phyloP scores from a whole-genome alignment of 2,113 vertebrate species.

The Nerophis lumbriciformis region DNA sequence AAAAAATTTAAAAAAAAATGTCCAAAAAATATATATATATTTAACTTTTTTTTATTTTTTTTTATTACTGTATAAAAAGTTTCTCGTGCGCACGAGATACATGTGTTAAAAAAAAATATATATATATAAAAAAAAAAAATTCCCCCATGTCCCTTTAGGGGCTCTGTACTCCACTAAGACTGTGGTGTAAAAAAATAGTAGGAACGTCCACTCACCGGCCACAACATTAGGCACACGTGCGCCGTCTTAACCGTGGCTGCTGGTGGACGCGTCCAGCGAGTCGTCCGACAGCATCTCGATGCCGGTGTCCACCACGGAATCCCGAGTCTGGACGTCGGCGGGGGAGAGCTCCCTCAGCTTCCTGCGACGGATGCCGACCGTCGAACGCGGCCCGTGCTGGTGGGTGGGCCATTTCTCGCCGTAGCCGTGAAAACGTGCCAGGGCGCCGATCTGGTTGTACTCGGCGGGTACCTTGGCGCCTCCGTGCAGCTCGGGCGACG shows the following conservation, averaged over 20 bases:
- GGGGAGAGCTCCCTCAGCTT: conserved; percentile 74
- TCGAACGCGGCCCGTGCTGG: conserved; percentile 37
- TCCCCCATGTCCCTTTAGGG: no score
- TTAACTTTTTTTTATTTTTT: no score
- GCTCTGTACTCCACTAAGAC: no score
- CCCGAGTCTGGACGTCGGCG: conserved; percentile 60
- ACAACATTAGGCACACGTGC: conserved; percentile 1
- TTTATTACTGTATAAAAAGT: no score
- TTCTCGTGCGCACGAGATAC: no score
- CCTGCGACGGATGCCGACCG: conserved; percentile 71
- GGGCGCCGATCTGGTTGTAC: conserved; percentile 1
- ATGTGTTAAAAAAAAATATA: no score
- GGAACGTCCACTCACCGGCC: not conserved
- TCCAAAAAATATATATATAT: no score
- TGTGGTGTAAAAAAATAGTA: conserved; percentile 1
- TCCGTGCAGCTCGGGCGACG: not conserved
- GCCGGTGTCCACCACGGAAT: conserved; percentile 53
- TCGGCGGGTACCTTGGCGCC: not conserved
- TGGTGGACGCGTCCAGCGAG: conserved; percentile 72
- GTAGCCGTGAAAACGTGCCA: conserved; percentile 4
- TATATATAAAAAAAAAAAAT: no score
- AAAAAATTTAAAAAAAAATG: no score
- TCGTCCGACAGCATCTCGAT: conserved; percentile 65
- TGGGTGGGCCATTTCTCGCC: conserved; percentile 14
- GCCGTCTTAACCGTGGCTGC: conserved; percentile 29